Conservation (phyloP, 1,140 invertebrate species). For the Calycopis cecrops region DNA sequence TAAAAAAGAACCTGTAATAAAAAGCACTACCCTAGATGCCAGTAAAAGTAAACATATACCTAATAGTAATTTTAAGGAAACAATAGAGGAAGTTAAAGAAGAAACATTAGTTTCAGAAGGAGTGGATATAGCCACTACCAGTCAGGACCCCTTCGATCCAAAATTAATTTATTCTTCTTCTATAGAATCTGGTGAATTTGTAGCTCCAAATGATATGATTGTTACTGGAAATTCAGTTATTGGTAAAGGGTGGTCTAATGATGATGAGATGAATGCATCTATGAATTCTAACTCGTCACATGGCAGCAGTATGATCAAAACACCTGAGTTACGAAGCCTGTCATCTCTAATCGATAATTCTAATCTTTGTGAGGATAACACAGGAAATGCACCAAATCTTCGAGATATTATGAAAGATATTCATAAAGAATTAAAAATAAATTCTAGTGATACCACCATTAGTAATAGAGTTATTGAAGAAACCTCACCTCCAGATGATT, state of each 20-base stretch:
- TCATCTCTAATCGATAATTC: slow-evolving; percentile 69
- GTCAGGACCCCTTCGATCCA: slow-evolving; percentile 36
- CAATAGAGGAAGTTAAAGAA: slow-evolving; percentile 19
- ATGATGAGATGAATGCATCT: slow-evolving; percentile 67
- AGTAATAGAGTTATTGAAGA: slow-evolving; percentile 36
- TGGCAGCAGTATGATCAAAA: slow-evolving; percentile 67
- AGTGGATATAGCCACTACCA: slow-evolving; percentile 32
- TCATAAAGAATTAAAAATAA: slow-evolving; percentile 69
- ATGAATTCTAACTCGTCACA: slow-evolving; percentile 65
- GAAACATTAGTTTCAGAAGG: slow-evolving; percentile 14
- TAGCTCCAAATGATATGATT: slow-evolving; percentile 44
- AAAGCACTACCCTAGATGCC: slow-evolving; percentile 14
- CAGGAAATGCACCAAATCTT: slow-evolving; percentile 76
- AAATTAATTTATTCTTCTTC: slow-evolving; percentile 43
- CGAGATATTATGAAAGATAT: slow-evolving; percentile 77
- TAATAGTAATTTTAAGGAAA: slow-evolving; percentile 1
- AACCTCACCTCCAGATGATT: slow-evolving; percentile 51
- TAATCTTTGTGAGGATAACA: slow-evolving; percentile 66
- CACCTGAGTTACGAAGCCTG: slow-evolving; percentile 69
- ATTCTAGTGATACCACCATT: slow-evolving; percentile 47
- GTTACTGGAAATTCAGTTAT: slow-evolving; percentile 80
- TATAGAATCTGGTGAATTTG: slow-evolving; percentile 48
- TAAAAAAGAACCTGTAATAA: slow-evolving; percentile 11
- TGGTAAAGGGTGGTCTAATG: slow-evolving; percentile 82
- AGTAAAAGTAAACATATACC: slow-evolving; percentile 1